Evolutionary conservation across 64 coral and sea anemone species (phyloP).

Genomic region (Exaiptasia diaphana): DNA sequence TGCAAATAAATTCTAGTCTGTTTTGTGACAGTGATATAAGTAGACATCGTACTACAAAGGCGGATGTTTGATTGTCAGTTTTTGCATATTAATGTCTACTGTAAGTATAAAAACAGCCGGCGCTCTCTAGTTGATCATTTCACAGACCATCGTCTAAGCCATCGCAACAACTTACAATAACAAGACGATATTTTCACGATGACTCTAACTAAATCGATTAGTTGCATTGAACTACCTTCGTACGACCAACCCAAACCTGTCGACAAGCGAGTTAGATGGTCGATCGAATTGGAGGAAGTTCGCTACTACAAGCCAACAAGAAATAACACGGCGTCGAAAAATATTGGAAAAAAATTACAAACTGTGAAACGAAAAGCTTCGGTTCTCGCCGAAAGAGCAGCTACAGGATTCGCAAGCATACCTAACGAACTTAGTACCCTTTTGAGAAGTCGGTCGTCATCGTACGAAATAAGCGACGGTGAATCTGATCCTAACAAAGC

Average conservation of each 20-base stretch:
- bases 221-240: not conserved
- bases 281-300: slow-evolving; percentile 36
- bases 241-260: not conserved
- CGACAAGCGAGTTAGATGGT: slow-evolving; percentile 44
- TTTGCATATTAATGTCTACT: too few species aligned
- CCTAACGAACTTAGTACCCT: slow-evolving; percentile 15
- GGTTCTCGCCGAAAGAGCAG: slow-evolving; percentile 18
- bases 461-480: slow-evolving; percentile 1
- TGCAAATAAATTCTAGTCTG: too few species aligned
- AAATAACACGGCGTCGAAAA: not conserved
- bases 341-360: slow-evolving; percentile 24
- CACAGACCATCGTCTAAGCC: too few species aligned
- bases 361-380: slow-evolving; percentile 5
- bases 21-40: too few species aligned
- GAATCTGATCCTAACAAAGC: slow-evolving; percentile 11
- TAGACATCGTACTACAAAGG: too few species aligned
- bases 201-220: slow-evolving; percentile 10
- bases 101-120: too few species aligned
- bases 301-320: slow-evolving; percentile 44
- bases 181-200: too few species aligned
- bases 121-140: too few species aligned
- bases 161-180: too few species aligned
- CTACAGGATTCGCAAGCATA: not conserved
- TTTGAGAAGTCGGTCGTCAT: slow-evolving; percentile 15
- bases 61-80: too few species aligned